Conservation (phyloP, 2,113 vertebrate genomes). For the Anhinga rufa region DNA sequence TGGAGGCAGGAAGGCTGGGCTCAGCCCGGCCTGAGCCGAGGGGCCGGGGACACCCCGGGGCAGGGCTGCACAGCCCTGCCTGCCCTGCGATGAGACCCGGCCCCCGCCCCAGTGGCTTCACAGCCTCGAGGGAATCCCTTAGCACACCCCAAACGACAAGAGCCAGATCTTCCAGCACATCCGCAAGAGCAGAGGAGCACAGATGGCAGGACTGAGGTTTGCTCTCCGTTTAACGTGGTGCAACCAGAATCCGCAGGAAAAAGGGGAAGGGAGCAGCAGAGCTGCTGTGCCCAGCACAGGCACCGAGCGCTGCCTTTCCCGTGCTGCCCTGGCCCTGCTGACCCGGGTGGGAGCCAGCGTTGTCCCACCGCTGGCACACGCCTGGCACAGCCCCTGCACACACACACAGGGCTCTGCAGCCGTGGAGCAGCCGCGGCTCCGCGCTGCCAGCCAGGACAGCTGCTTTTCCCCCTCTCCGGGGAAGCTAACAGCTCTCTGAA, state of each 20-base stretch:
- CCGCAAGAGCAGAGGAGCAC: neutral
- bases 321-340: neutral
- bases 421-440: fast-evolving
- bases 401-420: neutral
- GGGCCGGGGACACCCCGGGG: neutral
- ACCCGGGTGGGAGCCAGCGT: fast-evolving
- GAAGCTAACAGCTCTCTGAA: neutral
- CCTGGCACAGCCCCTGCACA: neutral
- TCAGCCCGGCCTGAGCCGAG: neutral
- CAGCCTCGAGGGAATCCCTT: neutral
- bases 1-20: neutral
- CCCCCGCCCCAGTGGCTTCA: neutral
- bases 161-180: neutral
- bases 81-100: fast-evolving
- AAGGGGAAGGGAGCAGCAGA: neutral
- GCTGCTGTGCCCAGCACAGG: neutral
- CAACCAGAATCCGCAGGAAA: neutral
- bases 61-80: neutral
- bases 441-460: neutral
- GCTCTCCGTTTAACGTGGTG: neutral
- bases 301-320: neutral
- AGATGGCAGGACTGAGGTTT: neutral
- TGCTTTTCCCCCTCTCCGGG: neutral
- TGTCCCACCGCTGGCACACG: neutral
- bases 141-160: neutral